Conservation (phyloP, 2,888 invertebrate genomes). For the Hydriomena furcata region DNA sequence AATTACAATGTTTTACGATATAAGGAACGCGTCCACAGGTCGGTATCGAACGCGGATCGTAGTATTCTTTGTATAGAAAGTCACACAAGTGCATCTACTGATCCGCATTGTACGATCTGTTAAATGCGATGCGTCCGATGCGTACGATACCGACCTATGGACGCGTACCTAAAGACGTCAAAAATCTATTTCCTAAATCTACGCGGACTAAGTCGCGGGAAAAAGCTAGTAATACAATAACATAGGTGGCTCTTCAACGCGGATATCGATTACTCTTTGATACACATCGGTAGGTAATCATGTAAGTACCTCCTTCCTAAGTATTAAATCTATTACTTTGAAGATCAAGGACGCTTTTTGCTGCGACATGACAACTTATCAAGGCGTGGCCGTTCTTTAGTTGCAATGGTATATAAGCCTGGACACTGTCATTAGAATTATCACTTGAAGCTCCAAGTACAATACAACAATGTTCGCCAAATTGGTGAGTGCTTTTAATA, state of each 20-base stretch:
- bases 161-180: no score
- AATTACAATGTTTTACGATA: no score
- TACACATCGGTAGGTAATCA: conserved; percentile 46
- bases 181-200: no score
- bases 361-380: conserved; percentile 52
- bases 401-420: conserved; percentile 67
- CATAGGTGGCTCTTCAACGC: conserved; percentile 44
- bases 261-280: conserved; percentile 57
- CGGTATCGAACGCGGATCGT: no score
- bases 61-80: no score
- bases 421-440: conserved; percentile 46
- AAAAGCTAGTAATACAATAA: conserved; percentile 1
- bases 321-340: conserved; percentile 61
- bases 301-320: conserved; percentile 40
- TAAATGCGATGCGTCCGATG: no score
- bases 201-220: no score
- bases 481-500: conserved; percentile 62
- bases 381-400: conserved; percentile 67
- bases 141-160: no score
- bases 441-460: conserved; percentile 72
- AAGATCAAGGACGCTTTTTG: conserved; percentile 81
- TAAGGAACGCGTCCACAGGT: no score
- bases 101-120: no score
- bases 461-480: conserved; percentile 72
- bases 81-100: no score